These are phyloP conservation scores for Oreamnos americanus DNA, from an alignment of 2,113 vertebrate species.

Conservation along the genomic window DNA sequence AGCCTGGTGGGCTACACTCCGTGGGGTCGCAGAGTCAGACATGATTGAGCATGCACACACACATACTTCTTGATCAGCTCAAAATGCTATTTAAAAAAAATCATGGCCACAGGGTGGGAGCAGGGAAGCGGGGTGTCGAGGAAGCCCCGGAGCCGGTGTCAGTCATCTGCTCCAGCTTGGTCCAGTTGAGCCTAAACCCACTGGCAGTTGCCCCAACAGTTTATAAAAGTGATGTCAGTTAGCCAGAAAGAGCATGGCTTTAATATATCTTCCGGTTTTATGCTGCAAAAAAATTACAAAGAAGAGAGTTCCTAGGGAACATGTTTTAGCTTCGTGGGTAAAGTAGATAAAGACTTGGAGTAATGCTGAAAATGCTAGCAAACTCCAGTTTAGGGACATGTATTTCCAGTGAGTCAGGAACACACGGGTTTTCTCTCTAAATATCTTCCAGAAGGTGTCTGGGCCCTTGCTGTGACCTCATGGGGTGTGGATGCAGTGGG, in stretches of 20 bases:
- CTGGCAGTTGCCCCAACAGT: background rate
- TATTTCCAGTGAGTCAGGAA: background rate
- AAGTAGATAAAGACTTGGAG: background rate
- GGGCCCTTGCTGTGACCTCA: background rate
- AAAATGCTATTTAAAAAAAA: background rate
- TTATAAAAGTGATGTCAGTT: background rate
- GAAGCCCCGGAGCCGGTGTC: rapidly evolving
- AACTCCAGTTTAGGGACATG: background rate
- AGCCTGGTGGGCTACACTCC: background rate
- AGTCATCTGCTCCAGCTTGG: too few relatives aligned
- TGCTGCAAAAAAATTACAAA: background rate
- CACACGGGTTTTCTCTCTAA: background rate
- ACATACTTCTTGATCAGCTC: background rate
- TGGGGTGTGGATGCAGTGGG: background rate
- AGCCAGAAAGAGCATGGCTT: background rate
- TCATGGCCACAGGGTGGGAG: background rate
- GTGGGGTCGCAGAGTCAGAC: background rate
- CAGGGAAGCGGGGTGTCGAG: background rate
- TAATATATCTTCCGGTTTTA: background rate
- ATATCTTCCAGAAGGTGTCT: background rate
- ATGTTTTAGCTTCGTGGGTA: background rate
- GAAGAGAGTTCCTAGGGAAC: background rate
- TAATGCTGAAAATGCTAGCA: background rate
- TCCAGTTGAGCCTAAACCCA: background rate
- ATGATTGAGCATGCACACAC: background rate